Percentiles rank a stretch among this genome's conserved stretches.
These are phyloP conservation scores for Zaprionus taronus DNA, from an alignment of 1,140 invertebrate genomes.

Conservation along the genomic window DNA sequence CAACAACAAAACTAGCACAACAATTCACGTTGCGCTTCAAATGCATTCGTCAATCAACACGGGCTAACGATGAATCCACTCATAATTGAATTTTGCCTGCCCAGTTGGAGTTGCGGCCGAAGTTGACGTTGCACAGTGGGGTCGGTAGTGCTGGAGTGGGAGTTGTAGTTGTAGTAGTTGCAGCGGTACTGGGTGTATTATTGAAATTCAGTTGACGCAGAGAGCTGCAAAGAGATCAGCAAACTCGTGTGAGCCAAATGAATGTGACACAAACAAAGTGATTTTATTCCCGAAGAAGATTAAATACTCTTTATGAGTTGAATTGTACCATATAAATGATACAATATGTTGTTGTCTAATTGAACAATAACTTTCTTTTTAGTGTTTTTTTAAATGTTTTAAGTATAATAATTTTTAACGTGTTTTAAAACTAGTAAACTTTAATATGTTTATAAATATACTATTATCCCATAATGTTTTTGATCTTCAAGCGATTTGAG, in stretches of 20 bases:
- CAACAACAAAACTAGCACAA: constrained; percentile 39
- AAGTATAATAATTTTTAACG: too few relatives aligned
- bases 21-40: constrained; percentile 57
- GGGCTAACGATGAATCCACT: constrained; percentile 43
- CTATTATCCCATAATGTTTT: too few relatives aligned
- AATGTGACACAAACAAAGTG: constrained; percentile 5
- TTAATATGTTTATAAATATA: too few relatives aligned
- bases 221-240: constrained; percentile 14
- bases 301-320: constrained; percentile 5
- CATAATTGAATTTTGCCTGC: constrained; percentile 71
- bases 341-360: too few relatives aligned
- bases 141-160: not conserved
- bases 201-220: constrained; percentile 68
- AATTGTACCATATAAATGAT: too few relatives aligned
- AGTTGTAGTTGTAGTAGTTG: not conserved
- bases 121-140: not conserved
- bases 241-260: constrained; percentile 26
- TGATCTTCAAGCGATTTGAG: too few relatives aligned
- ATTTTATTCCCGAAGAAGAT: not conserved
- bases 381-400: too few relatives aligned
- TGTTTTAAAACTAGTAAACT: too few relatives aligned
- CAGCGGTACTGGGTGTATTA: constrained; percentile 53
- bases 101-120: constrained; percentile 22
- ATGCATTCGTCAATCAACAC: constrained; percentile 73
- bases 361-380: too few relatives aligned